A percentile compares a stretch with the other conserved stretches of the same genome.
These are phyloP conservation scores for Sparidentex hasta DNA, from an alignment of 2,797 vertebrate species.

Conservation along the genomic window DNA sequence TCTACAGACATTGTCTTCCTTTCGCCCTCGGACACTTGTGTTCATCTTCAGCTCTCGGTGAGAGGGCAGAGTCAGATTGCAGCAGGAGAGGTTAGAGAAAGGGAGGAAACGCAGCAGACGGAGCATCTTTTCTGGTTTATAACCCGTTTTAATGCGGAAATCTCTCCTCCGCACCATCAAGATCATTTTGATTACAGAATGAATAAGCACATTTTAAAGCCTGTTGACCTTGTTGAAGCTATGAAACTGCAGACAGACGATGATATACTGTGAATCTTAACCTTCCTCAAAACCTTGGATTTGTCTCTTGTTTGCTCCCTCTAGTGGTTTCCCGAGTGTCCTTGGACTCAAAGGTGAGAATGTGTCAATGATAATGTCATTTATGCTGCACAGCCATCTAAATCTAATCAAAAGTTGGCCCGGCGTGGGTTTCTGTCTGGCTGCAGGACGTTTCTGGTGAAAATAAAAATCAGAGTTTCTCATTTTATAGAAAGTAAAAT, in stretches of 20 bases:
- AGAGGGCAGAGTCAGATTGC: slow-evolving; percentile 27
- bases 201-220: not conserved
- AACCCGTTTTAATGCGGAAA: not conserved
- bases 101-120: slow-evolving; percentile 10
- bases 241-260: slow-evolving; percentile 5
- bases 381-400: not conserved
- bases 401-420: too few species aligned
- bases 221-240: not conserved
- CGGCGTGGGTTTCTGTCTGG: too few species aligned
- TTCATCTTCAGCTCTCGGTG: slow-evolving; percentile 50
- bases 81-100: slow-evolving; percentile 32
- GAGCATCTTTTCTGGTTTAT: not conserved
- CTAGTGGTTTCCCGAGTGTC: slow-evolving; percentile 34
- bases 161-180: not conserved
- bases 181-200: not conserved
- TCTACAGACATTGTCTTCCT: slow-evolving; percentile 63
- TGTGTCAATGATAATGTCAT: not conserved
- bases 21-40: slow-evolving; percentile 54
- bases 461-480: not conserved
- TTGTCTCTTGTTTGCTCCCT: slow-evolving; percentile 59
- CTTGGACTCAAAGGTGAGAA: slow-evolving; percentile 3
- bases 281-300: slow-evolving; percentile 23
- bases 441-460: too few species aligned
- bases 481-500: too few species aligned
- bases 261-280: slow-evolving; percentile 6